These are phyloP conservation scores for Clarias batrachus DNA, from an alignment of 2,113 vertebrate genomes.

Conservation along the genomic window DNA sequence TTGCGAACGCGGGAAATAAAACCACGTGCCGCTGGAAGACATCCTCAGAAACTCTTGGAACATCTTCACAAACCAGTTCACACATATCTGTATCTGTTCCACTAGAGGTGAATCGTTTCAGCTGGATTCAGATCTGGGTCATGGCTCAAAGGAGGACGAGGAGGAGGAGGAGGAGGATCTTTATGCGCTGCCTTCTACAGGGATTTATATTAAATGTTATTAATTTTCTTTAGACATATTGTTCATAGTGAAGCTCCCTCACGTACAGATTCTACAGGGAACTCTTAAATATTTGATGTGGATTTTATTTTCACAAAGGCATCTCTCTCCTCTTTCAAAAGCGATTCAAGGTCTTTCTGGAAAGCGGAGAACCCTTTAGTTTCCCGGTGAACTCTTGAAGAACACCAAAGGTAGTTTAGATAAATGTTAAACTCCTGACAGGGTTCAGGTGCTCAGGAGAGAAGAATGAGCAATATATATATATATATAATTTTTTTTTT, in stretches of 20 bases:
- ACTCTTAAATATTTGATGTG: not conserved
- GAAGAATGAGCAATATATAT: not conserved
- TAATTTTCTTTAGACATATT: not conserved
- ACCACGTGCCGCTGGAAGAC: not conserved
- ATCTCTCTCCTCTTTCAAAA: not conserved
- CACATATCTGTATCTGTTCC: constrained; percentile 7
- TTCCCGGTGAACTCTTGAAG: not conserved
- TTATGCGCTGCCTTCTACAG: not conserved
- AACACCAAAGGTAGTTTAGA: not conserved
- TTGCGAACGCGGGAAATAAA: not conserved
- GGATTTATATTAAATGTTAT: not conserved
- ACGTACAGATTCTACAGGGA: not conserved
- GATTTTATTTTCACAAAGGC: not conserved
- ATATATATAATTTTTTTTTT: no score
- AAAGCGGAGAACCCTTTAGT: not conserved
- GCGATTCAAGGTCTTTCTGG: not conserved
- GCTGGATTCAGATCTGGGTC: constrained; percentile 12
- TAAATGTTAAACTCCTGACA: not conserved
- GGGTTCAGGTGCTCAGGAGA: not conserved
- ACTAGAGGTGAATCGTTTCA: not conserved
- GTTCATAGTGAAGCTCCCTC: not conserved
- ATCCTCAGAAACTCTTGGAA: not conserved
- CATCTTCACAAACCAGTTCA: no score
- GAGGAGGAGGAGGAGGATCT: not conserved
- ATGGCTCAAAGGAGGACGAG: not conserved